Evolutionary conservation across 2,113 vertebrate genomes (phyloP), one percentile per base, ranked within the genome.

Genomic region (Anhinga rufa): DNA sequence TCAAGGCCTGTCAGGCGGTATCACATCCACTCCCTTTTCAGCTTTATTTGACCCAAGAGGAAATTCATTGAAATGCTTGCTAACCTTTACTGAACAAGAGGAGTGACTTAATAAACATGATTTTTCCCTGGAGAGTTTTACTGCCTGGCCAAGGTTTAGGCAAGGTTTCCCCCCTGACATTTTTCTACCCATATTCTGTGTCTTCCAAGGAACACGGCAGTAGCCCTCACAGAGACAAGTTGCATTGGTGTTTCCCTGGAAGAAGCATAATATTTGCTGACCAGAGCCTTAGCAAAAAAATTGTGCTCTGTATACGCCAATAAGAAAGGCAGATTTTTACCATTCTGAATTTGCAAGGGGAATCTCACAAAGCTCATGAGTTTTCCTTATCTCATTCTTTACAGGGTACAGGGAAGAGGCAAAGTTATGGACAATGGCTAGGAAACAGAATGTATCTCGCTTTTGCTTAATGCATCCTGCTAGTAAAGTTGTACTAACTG

Each of bases 21-120:
- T 96, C 91, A 88, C 29, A 87, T 95, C 55, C 44, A 40, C 17
- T 88, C 48, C 36, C 58, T 72, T 75, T 88, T 62, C 64, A 70
- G 93, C 66, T 95, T 77, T 91, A 81, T 94, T 90, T 88, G 78
- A 88, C 87, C 86, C 78, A 94, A 77, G 79, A 95, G 87, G 19
- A 95, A 96, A 96, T 83, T 68, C 1, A 0, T 62, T 86, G 66
- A 75, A 97, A 86, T 91, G 92, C 79, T 97, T 91, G 75, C 89
- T 97, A 97, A 96, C 91, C 89, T 96, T 97, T 94, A 91, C 82
- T 88, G 91, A 90, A 70, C 58, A 88, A 64, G 51, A 91, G 13
- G n/a, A 87, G 52, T 74, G 38, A 86, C 89, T 96, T 95, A 64
- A 57, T 87, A 94, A 92, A 76, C 77, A 81, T 84, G 68, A 78